phyloP scores from a whole-genome alignment of 1,140 invertebrate genomes.

The Panonychus citri region DNA sequence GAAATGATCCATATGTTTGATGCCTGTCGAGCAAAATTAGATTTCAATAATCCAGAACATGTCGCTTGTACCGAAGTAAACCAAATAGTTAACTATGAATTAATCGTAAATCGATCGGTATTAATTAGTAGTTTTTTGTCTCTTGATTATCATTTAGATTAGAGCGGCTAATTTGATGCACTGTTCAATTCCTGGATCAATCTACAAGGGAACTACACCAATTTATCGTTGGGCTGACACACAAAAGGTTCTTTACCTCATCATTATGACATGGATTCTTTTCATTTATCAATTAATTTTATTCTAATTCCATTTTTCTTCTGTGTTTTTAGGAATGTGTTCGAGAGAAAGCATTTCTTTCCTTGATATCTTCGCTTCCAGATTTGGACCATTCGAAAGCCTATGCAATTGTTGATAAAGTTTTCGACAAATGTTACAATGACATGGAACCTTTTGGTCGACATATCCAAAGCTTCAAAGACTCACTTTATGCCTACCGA shows the following conservation, averaged over 20 bases:
- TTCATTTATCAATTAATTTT: no score
- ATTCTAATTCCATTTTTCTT: neutral
- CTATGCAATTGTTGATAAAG: conserved; percentile 47
- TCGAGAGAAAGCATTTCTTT: conserved; percentile 55
- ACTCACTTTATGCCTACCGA: conserved; percentile 39
- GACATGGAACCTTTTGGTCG: conserved; percentile 23
- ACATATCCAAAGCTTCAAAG: neutral
- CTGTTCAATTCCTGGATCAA: conserved; percentile 61
- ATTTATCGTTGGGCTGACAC: conserved; percentile 29
- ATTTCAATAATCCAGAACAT: conserved; percentile 74
- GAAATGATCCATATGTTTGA: conserved; percentile 96
- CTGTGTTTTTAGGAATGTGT: conserved; percentile 40
- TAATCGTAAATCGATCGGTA: no score
- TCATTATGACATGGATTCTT: no score
- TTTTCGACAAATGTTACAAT: conserved; percentile 73
- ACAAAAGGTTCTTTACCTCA: conserved; percentile 27
- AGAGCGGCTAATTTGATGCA: conserved; percentile 57
- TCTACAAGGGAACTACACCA: conserved; percentile 46
- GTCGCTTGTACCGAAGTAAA: conserved; percentile 82
- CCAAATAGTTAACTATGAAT: neutral
- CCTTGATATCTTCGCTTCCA: conserved; percentile 46
- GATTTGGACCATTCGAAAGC: conserved; percentile 47
- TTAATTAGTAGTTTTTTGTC: no score
- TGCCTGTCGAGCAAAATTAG: conserved; percentile 60
- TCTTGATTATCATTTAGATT: conserved; percentile 19